Conservation (phyloP, 1,140 invertebrate species). For the Drosophila micromelanica region DNA sequence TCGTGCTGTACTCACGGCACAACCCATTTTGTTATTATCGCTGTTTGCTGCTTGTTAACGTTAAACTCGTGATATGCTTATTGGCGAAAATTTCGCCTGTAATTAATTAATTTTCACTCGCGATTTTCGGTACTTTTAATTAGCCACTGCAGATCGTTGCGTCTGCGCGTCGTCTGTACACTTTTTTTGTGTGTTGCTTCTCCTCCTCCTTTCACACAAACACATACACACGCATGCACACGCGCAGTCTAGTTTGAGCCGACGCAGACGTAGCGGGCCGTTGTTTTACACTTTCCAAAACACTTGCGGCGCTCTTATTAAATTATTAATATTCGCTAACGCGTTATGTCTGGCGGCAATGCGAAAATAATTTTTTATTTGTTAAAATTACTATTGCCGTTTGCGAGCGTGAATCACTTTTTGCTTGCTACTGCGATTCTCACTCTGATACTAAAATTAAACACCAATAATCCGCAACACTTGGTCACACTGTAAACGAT, state of each 20-base stretch:
- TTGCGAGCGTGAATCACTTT: slow-evolving; percentile 49
- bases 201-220: slow-evolving; percentile 58
- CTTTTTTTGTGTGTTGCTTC: slow-evolving; percentile 60
- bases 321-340: slow-evolving; percentile 33
- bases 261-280: slow-evolving; percentile 34
- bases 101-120: slow-evolving; percentile 59
- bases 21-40: slow-evolving; percentile 88
- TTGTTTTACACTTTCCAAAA: slow-evolving; percentile 24
- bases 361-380: slow-evolving; percentile 43
- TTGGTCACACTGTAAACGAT: slow-evolving; percentile 29
- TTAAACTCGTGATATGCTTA: slow-evolving; percentile 38
- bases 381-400: slow-evolving; percentile 32
- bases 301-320: slow-evolving; percentile 19
- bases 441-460: slow-evolving; percentile 25
- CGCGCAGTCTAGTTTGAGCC: slow-evolving; percentile 32
- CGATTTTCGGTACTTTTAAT: slow-evolving; percentile 57
- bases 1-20: slow-evolving; percentile 91
- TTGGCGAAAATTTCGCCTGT: slow-evolving; percentile 37
- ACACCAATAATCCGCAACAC: not conserved
- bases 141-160: slow-evolving; percentile 59
- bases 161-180: slow-evolving; percentile 82
- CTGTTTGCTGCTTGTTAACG: slow-evolving; percentile 39
- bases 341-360: slow-evolving; percentile 40
- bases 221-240: slow-evolving; percentile 52
- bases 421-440: slow-evolving; percentile 37